A percentile compares a stretch with the other conserved stretches of the same genome.
phyloP scores from a whole-genome alignment of 1,140 invertebrate genomes.

The Sminthurinus signatus region DNA sequence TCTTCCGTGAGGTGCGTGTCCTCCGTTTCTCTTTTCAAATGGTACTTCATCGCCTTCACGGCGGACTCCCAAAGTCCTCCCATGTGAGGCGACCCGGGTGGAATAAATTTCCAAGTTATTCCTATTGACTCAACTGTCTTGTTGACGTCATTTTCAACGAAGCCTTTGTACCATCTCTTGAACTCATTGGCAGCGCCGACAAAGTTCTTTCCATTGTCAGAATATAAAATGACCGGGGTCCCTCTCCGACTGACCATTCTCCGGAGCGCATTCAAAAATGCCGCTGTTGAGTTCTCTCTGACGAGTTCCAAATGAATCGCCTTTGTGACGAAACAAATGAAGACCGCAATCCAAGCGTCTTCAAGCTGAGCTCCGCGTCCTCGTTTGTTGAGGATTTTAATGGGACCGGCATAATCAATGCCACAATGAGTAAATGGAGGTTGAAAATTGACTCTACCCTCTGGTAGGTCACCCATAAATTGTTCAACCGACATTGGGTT shows the following conservation, averaged over 20 bases:
- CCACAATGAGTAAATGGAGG: slow-evolving; percentile 43
- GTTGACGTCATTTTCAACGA: not conserved
- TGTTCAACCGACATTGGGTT: slow-evolving; percentile 27
- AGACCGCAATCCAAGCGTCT: slow-evolving; percentile 39
- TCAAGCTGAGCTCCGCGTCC: slow-evolving; percentile 17
- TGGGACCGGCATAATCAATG: slow-evolving; percentile 47
- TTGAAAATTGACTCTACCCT: slow-evolving; percentile 36
- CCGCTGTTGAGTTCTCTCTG: slow-evolving; percentile 24
- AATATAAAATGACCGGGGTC: slow-evolving; percentile 16
- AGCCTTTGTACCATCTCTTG: no score
- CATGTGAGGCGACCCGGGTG: slow-evolving; percentile 31
- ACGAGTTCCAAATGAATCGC: slow-evolving; percentile 42
- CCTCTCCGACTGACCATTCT: slow-evolving; percentile 34
- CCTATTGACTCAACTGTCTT: not conserved
- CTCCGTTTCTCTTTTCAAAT: not conserved
- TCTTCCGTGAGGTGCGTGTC: not conserved
- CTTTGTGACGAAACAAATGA: slow-evolving; percentile 29
- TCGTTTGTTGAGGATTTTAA: slow-evolving; percentile 41
- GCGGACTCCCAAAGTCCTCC: slow-evolving; percentile 41
- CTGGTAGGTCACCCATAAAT: slow-evolving; percentile 44
- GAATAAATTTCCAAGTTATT: slow-evolving; percentile 40
- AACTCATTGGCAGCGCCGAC: slow-evolving; percentile 24
- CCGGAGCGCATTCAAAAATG: slow-evolving; percentile 37
- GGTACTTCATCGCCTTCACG: slow-evolving; percentile 14
- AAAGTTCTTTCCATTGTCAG: slow-evolving; percentile 44